phyloP scores from a whole-genome alignment of 2,113 vertebrate genomes.

The Haemorhous mexicanus region DNA sequence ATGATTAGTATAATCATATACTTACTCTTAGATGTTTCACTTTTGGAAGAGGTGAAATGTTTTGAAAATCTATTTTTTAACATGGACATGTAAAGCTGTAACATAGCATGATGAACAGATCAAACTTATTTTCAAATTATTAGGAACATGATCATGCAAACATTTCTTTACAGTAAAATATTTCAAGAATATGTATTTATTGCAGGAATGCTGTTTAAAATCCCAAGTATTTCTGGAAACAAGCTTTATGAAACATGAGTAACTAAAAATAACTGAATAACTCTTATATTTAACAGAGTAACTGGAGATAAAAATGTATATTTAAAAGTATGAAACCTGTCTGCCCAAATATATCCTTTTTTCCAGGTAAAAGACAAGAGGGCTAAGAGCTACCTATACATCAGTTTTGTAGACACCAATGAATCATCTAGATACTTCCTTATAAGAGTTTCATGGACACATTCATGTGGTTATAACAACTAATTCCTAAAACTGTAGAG shows the following conservation, averaged over 20 bases:
- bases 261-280: neutral
- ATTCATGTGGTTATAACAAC: neutral
- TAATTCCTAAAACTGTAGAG: neutral
- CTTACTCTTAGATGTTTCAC: slow-evolving; percentile 11
- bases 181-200: neutral
- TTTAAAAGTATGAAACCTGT: neutral
- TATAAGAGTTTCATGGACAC: neutral
- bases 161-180: neutral
- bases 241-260: neutral
- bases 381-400: neutral
- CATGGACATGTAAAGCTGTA: neutral
- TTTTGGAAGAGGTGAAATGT: neutral
- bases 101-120: neutral
- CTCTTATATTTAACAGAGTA: neutral
- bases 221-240: neutral
- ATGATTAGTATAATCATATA: slow-evolving; percentile 33
- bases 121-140: neutral
- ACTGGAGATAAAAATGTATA: neutral
- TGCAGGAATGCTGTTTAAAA: neutral
- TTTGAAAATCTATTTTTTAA: neutral
- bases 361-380: neutral
- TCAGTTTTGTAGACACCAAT: neutral
- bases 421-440: neutral
- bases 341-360: neutral
- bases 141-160: neutral